These are phyloP conservation scores for Scatophagus argus DNA, from an alignment of 2,113 vertebrate species.

Conservation along the genomic window DNA sequence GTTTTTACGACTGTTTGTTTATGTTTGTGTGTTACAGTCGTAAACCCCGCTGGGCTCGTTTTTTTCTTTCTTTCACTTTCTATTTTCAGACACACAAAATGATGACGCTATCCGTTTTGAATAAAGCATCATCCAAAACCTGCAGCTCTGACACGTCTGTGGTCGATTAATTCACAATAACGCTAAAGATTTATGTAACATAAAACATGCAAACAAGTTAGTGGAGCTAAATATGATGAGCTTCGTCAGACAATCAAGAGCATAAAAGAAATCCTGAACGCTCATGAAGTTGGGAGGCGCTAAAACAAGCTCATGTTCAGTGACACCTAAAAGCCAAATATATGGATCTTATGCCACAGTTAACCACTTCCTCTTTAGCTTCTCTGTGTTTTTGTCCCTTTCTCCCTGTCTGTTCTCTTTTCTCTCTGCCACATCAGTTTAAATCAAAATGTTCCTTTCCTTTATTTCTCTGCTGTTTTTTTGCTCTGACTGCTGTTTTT, in stretches of 20 bases:
- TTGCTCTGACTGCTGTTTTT: background rate
- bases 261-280: slow-evolving; percentile 23
- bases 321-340: background rate
- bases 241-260: slow-evolving; percentile 13
- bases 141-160: background rate
- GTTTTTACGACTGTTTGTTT: slow-evolving; percentile 30
- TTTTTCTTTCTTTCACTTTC: slow-evolving; percentile 33
- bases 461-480: background rate
- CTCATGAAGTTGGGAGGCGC: background rate
- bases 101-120: slow-evolving; percentile 24
- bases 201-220: background rate
- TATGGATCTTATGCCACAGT: background rate
- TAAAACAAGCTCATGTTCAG: background rate
- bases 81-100: slow-evolving; percentile 43
- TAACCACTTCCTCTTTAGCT: background rate
- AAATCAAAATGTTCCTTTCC: background rate
- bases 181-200: slow-evolving; percentile 19
- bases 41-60: slow-evolving; percentile 33
- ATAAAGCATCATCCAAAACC: slow-evolving; percentile 18
- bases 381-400: background rate
- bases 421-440: background rate
- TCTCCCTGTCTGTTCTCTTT: background rate
- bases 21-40: background rate
- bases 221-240: background rate
- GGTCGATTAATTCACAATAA: background rate